Conservation (phyloP, 2,888 invertebrate genomes). For the Artemia sp. region DNA sequence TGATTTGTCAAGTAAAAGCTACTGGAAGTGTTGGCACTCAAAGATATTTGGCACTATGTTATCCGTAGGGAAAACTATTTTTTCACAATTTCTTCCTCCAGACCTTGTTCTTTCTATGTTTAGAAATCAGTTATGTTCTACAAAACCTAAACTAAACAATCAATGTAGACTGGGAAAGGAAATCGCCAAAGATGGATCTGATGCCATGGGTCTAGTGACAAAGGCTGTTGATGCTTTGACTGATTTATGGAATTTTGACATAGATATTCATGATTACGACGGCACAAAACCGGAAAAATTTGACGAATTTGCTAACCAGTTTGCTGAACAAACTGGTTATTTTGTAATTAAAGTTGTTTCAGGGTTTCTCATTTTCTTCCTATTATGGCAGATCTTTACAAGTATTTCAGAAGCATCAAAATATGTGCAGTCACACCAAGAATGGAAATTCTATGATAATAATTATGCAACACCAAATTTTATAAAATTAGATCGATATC, state of each 20-base stretch:
- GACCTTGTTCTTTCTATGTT: neutral
- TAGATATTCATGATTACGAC: neutral
- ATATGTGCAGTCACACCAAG: neutral
- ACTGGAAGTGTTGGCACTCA: too few species aligned
- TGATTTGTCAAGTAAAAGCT: too few species aligned
- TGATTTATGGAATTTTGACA: neutral
- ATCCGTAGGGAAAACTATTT: neutral
- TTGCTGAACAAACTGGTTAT: neutral
- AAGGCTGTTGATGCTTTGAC: neutral
- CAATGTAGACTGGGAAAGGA: neutral
- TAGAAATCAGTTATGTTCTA: neutral
- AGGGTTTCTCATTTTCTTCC: neutral
- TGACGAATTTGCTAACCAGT: neutral
- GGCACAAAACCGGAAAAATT: neutral
- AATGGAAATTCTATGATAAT: neutral
- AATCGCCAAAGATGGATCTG: neutral
- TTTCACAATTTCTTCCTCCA: constrained; percentile 2
- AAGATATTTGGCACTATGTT: too few species aligned
- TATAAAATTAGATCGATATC: neutral
- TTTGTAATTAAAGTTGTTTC: neutral
- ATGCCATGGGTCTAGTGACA: neutral
- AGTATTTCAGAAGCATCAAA: neutral
- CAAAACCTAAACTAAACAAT: neutral
- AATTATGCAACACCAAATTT: neutral
- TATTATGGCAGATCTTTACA: neutral